Base-by-base conservation (phyloP, 2,888 invertebrate genomes). In the Meiosimyza platycephala region DNA sequence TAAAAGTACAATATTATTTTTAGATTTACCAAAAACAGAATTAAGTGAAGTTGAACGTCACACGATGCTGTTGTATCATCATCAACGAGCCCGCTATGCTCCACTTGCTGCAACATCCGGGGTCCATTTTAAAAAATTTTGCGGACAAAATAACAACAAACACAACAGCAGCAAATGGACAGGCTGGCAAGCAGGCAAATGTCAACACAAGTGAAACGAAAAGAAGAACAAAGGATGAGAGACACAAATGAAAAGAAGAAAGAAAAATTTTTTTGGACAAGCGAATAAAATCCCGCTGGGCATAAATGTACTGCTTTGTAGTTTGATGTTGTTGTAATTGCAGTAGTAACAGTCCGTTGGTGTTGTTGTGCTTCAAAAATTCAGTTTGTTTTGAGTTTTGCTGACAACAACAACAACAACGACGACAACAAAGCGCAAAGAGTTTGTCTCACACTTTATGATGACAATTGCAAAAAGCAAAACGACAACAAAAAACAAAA, bases 361-460 rank as follows among this genome's bases (percentile, higher is more conserved):
- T 55, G 47, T 54, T 16, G 55, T 50, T 55, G 15, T 18, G n/a
- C 13, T 67, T 48, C 18, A 55, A 72, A 60, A 57, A 59, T 64
- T 67, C 63, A 62, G 66, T 73, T 72, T 72, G 73, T 74, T 74
- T 76, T 66, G 74, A 62, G 51, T 59, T 72, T 60, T 57, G 62
- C 62, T 66, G 73, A 72, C 65, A 72, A 60, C 72, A 72, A 69
- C 64, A 57, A 71, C 22, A 22, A 22, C 64, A 57, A 71, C 22
- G 2, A 22, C 65, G 69, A 71, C 73, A 73, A 68, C 47, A 67
- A 72, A 55, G 60, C 52, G 66, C 68, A 63, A 72, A 76, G 75
- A 72, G 77, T 74, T 76, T 74, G 76, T 75, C 77, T 76, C 76
- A 72, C 76, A 75, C 74, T 78, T 76, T 76, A 73, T 75, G 40